phyloP scores from a whole-genome alignment of 2,888 invertebrate genomes.

The Venusia cambrica region DNA sequence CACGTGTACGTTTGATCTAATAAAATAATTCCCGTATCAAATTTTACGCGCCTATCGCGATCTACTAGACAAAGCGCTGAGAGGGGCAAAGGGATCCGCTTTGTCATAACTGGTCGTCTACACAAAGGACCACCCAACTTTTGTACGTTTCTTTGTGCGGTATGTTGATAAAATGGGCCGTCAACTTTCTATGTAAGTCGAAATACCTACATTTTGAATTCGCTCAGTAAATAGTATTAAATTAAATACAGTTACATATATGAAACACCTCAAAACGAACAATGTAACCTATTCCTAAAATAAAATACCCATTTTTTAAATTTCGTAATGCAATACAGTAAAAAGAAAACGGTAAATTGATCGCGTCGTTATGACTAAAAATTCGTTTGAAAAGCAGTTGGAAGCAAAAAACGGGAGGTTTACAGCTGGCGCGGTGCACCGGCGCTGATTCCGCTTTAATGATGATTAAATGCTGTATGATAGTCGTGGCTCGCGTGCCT shows the following conservation, averaged over 20 bases:
- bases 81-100: constrained; percentile 67
- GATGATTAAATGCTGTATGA: constrained; percentile 78
- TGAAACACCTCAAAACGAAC: too few relatives aligned
- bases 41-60: constrained; percentile 79
- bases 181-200: constrained; percentile 51
- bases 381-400: constrained; percentile 39
- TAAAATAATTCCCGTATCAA: constrained; percentile 81
- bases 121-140: constrained; percentile 70
- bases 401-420: constrained; percentile 48
- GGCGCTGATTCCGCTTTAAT: constrained; percentile 75
- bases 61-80: constrained; percentile 71
- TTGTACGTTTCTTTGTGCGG: constrained; percentile 58
- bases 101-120: constrained; percentile 73
- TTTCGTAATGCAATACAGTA: constrained; percentile 12
- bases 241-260: too few relatives aligned
- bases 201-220: constrained; percentile 32
- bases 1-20: constrained; percentile 78
- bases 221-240: too few relatives aligned
- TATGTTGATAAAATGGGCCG: constrained; percentile 61
- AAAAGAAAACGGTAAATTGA: constrained; percentile 21
- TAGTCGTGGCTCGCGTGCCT: constrained; percentile 61
- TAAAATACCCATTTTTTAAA: constrained; percentile 1
- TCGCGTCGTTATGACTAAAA: constrained; percentile 37
- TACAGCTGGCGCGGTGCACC: constrained; percentile 47
- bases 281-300: too few relatives aligned